Base-by-base conservation (phyloP, 2,888 invertebrate species). In the Amaurobius ferox region DNA sequence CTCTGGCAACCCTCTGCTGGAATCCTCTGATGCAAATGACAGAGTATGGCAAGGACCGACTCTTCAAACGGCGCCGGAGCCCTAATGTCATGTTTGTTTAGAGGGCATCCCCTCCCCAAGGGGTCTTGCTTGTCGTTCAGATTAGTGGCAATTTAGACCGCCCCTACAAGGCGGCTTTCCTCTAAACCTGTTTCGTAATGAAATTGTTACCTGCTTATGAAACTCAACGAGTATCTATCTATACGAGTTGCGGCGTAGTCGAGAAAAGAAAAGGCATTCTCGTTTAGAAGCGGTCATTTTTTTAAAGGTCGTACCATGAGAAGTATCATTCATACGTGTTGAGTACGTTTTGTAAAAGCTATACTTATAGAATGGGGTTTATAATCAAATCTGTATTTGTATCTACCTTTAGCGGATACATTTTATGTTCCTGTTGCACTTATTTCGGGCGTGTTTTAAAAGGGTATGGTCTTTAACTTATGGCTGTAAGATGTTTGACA, bases 21-120 rank as follows among this genome's bases (percentile, higher is more conserved):
- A 78, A 78, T 64, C 83, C 64, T 35, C 35, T 44, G 68, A 86
- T 86, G 85, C 85, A 86, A 86, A 86, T 86, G 79, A 86, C 85
- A 78, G 73, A 73, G 72, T 77, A 48, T 73, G 39, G 35, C 19
- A 70, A 44, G 70, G 66, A 30, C 44, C 23, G 48, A 62, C 85
- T 86, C 68, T 72, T 73, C 68, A 79, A 86, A 79, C 62, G 68
- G 66, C 66, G 66, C 66, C 66, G 32, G 19, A 26, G 28, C 32
- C 66, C 19, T 66, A 66, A 66, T 66, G 66, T 66, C 66, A 66
- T 66, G 32, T 66, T 66, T 66, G 66, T 66, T 66, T 66, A 66
- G 66, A 19, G 30, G 30, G 30, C 66, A 30, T 30, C 35, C 28
- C 66, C 35, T 66, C 30, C 66, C 66, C 66, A n/a, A 19, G n/a